A percentile compares a stretch with the other conserved stretches of the same genome.
These are phyloP conservation scores for Lingula anatina DNA, from an alignment of 2,888 invertebrate genomes.

Conservation along the genomic window DNA sequence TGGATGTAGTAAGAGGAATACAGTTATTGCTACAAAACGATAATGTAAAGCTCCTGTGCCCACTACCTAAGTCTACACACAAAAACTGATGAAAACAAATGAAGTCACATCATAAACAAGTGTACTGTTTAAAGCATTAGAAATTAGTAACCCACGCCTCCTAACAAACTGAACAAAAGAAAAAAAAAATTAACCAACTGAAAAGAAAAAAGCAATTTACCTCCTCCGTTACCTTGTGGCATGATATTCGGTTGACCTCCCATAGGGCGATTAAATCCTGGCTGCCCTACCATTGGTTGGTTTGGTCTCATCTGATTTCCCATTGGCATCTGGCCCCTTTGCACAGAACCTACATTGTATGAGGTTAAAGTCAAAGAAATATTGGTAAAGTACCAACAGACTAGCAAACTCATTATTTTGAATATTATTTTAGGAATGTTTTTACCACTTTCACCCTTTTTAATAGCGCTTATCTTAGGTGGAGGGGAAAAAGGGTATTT, in stretches of 20 bases:
- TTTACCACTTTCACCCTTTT: too few relatives aligned
- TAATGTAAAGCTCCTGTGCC: too few relatives aligned
- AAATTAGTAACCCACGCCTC: background rate
- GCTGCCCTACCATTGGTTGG: slow-evolving; percentile 1
- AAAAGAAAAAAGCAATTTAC: background rate
- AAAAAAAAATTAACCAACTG: background rate
- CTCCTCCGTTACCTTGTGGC: background rate
- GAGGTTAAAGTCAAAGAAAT: background rate
- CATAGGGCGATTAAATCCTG: background rate
- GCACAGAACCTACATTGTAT: background rate
- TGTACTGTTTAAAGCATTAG: slow-evolving; percentile 2
- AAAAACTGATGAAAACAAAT: too few relatives aligned
- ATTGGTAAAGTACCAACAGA: background rate
- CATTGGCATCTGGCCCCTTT: slow-evolving; percentile 3
- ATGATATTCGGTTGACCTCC: background rate
- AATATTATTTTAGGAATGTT: too few relatives aligned
- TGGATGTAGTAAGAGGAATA: too few relatives aligned
- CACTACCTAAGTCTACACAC: too few relatives aligned
- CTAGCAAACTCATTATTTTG: too few relatives aligned
- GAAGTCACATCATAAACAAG: background rate
- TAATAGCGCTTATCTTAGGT: too few relatives aligned
- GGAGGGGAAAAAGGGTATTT: too few relatives aligned
- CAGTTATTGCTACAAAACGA: too few relatives aligned
- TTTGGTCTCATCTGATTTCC: slow-evolving; percentile 2
- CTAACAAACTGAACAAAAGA: background rate